Conservation (phyloP, 2,888 invertebrate genomes). For the Dendrolimus pini region DNA sequence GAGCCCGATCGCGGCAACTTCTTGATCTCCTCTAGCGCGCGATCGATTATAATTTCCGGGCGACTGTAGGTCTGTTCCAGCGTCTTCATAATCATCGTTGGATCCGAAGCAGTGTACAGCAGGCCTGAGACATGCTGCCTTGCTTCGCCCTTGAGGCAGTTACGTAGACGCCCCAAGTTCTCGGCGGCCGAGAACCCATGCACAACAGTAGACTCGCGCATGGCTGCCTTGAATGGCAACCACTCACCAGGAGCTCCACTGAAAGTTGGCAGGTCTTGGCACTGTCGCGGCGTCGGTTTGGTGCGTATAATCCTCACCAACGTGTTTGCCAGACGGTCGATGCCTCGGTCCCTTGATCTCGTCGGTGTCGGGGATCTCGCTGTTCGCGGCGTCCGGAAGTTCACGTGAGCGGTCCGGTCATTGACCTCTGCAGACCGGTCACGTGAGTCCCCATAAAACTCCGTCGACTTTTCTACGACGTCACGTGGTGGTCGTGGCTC, state of each 20-base stretch:
- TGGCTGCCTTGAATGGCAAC: not conserved
- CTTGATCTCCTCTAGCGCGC: constrained; percentile 9
- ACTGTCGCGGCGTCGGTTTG: not conserved
- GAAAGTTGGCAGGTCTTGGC: not conserved
- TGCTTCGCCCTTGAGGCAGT: constrained; percentile 11
- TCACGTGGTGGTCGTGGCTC: not conserved
- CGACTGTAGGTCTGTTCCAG: constrained; percentile 17
- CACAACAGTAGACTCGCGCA: not conserved
- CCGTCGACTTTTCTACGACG: not conserved
- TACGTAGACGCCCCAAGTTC: constrained; percentile 10
- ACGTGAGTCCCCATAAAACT: not conserved
- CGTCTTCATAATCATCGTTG: constrained; percentile 12
- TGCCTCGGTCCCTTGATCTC: not conserved
- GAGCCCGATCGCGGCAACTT: constrained; percentile 10
- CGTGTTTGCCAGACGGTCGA: not conserved
- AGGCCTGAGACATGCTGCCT: constrained; percentile 7
- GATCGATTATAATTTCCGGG: constrained; percentile 14
- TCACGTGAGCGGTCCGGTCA: not conserved
- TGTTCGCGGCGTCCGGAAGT: not conserved
- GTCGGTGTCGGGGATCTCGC: not conserved
- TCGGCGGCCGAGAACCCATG: constrained; percentile 5
- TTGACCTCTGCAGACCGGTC: not conserved
- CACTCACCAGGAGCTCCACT: not conserved
- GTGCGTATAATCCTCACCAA: not conserved
- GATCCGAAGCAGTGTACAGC: constrained; percentile 9